These are phyloP conservation scores for Watersipora subatra DNA, from an alignment of 1,140 invertebrate species.

Conservation along the genomic window DNA sequence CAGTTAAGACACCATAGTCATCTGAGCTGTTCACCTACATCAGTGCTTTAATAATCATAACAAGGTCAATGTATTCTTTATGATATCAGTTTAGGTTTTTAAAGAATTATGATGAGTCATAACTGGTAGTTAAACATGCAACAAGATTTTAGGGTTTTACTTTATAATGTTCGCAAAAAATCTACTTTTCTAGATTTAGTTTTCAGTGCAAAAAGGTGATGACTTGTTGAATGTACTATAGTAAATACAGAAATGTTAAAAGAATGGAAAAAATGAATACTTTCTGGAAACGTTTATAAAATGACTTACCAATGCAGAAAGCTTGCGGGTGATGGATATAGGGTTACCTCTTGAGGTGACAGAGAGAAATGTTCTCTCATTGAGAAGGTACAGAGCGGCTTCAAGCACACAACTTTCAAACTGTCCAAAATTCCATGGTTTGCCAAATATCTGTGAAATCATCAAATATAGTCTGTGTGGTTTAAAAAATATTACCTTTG, in stretches of 20 bases:
- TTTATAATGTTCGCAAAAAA: not conserved
- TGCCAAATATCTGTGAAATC: not conserved
- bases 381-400: slow-evolving; percentile 62
- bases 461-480: not conserved
- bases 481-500: not conserved
- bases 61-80: not conserved
- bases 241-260: too few relatives aligned
- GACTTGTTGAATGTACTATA: too few relatives aligned
- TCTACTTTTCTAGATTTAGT: not conserved
- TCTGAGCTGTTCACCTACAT: not conserved
- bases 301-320: slow-evolving; percentile 57
- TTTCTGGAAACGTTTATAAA: not conserved
- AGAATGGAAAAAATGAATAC: too few relatives aligned
- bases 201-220: too few relatives aligned
- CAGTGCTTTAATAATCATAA: not conserved
- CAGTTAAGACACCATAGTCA: not conserved
- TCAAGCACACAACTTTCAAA: slow-evolving; percentile 58
- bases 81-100: not conserved
- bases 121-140: too few relatives aligned
- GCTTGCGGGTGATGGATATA: slow-evolving; percentile 51
- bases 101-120: not conserved
- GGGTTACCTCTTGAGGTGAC: slow-evolving; percentile 53
- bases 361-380: slow-evolving; percentile 51
- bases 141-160: too few relatives aligned
- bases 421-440: slow-evolving; percentile 69